These are phyloP conservation scores for Silurus lanzhouensis DNA, from an alignment of 2,797 vertebrate species.

Conservation along the genomic window DNA sequence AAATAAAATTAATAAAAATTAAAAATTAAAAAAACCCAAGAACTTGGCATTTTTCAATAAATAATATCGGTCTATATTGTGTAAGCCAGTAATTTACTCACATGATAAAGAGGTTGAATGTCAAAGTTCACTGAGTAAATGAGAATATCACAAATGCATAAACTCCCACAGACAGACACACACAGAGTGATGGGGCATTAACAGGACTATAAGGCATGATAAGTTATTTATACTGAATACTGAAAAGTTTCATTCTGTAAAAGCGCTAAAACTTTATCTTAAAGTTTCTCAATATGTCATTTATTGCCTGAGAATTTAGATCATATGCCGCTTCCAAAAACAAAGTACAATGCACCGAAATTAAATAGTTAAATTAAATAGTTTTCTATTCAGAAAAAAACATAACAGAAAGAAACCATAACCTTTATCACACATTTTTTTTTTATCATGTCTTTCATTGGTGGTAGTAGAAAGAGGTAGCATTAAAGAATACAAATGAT, in stretches of 20 bases:
- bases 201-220: not conserved
- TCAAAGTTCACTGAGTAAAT: not conserved
- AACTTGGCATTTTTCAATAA: not conserved
- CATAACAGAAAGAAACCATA: no score
- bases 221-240: not conserved
- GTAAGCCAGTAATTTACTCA: not conserved
- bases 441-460: not conserved
- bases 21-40: not conserved
- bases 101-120: not conserved
- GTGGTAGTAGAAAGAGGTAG: not conserved
- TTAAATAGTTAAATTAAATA: no score
- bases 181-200: not conserved
- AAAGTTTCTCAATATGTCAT: no score
- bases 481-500: not conserved
- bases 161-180: not conserved
- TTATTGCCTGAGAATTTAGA: no score
- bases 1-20: no score
- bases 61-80: not conserved
- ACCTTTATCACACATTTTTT: no score
- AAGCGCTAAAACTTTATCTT: not conserved
- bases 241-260: not conserved
- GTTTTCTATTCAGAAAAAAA: no score
- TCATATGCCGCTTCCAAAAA: no score
- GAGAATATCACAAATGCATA: not conserved
- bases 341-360: no score